Base-by-base conservation (phyloP, 2,888 invertebrate genomes). In the Hirtodrosophila confusa region DNA sequence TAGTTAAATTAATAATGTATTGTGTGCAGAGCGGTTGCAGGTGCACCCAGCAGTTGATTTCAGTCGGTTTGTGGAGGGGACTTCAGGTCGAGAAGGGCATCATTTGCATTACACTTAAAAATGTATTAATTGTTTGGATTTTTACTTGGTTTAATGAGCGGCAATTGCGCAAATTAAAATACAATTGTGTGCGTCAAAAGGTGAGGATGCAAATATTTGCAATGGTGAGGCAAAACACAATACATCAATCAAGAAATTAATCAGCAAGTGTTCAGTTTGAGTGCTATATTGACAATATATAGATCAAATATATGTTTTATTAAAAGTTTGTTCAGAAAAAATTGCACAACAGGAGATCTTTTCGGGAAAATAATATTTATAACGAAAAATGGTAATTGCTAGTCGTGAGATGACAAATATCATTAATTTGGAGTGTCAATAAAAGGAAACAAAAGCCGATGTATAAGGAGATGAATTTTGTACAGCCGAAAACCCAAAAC, bases 61-160 rank as follows among this genome's bases (percentile, higher is more conserved):
- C 78, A 56, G 56, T 55, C 39, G 69, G 55, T 58, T 68, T 57
- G 50, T 47, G 45, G 62, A 55, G 41, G 27, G 68, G 58, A 33
- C 62, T 74, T 64, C 55, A 50, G 80, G 74, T 68, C 65, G 73
- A 73, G 60, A 33, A 63, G 60, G 45, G 49, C 73, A 71, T 71
- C 76, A 79, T 80, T 80, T 86, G 77, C 83, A 45, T 44, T 69
- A 68, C 80, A 86, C 86, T 80, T 86, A 80, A 83, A 80, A 77
- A 86, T 82, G 67, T 83, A 84, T 84, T 80, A 82, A 82, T 80
- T 86, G 80, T 78, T 84, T 77, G 83, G 73, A 65, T 79, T 80
- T 73, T 69, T 49, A 53, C 41, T 40, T 33, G 44, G 51, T 41
- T 62, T 79, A 85, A 83, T 69, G 65, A 66, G 65, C 65, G 56